These are phyloP conservation scores for Vesta saturnalis DNA, from an alignment of 2,888 invertebrate genomes.

Conservation along the genomic window DNA sequence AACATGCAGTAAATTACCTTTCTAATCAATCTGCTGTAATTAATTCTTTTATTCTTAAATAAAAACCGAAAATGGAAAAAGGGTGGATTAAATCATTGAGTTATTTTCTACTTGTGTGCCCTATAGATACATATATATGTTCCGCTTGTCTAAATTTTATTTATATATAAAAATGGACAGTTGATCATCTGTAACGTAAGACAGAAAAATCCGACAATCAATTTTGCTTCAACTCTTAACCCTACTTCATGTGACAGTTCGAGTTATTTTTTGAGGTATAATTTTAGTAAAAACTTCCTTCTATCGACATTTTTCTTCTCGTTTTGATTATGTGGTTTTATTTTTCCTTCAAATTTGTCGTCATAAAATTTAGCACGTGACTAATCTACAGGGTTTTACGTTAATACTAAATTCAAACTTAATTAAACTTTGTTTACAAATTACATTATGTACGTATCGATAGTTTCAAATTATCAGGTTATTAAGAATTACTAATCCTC, in stretches of 20 bases:
- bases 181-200: conserved; percentile 15
- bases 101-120: conserved; percentile 1
- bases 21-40: not conserved
- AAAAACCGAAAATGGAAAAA: no score
- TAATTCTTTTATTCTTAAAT: not conserved
- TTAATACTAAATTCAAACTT: no score
- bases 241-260: conserved; percentile 3
- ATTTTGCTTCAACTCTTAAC: conserved; percentile 13
- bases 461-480: no score
- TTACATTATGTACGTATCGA: no score
- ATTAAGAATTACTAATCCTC: no score
- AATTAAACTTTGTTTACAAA: no score
- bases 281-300: no score
- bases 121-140: not conserved
- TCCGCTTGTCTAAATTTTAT: not conserved
- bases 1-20: not conserved
- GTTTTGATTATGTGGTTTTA: no score
- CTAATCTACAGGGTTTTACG: no score
- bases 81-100: not conserved
- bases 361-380: no score
- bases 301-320: no score
- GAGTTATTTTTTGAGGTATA: conserved; percentile 10
- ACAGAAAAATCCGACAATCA: conserved; percentile 13
- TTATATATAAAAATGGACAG: not conserved
- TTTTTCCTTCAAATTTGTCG: no score